Evolutionary conservation across 2,797 vertebrate genomes (phyloP).

Genomic region (Cygnus olor): DNA sequence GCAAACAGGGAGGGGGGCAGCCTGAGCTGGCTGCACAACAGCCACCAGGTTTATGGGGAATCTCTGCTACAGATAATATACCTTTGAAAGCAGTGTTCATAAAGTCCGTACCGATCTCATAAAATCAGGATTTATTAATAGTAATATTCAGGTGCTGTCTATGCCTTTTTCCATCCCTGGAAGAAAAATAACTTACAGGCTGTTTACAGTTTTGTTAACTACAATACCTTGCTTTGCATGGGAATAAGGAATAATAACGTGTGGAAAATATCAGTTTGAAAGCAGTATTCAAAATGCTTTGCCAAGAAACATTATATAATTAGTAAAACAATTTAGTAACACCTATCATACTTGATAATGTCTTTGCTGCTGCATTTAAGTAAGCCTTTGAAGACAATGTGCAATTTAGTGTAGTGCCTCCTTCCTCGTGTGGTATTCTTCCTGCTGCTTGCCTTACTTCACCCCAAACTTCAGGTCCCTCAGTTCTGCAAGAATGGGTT

Average conservation of each 20-base stretch:
- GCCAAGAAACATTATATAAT: background rate
- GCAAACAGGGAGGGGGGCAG: background rate
- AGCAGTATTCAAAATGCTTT: slow-evolving; percentile 37
- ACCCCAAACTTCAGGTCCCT: background rate
- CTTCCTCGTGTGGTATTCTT: background rate
- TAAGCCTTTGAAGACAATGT: background rate
- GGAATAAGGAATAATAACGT: background rate
- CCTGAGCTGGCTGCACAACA: background rate
- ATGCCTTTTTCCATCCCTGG: background rate
- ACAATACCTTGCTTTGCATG: background rate
- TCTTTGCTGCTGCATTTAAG: background rate
- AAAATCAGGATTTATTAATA: slow-evolving; percentile 3
- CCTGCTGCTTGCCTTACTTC: background rate
- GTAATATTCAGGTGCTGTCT: background rate
- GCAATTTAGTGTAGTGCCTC: background rate
- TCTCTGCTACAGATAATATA: background rate
- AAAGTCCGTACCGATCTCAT: background rate
- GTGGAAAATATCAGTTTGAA: slow-evolving; percentile 1
- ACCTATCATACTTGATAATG: background rate
- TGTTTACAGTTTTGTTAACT: background rate
- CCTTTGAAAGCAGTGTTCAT: background rate
- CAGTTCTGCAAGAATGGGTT: background rate
- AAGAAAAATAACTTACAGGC: background rate
- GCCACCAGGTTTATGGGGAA: background rate
- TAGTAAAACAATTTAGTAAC: background rate